A percentile compares a stretch with the other conserved stretches of the same genome.
Conservation (phyloP, 2,113 vertebrate species). For the Hippotragus niger region DNA sequence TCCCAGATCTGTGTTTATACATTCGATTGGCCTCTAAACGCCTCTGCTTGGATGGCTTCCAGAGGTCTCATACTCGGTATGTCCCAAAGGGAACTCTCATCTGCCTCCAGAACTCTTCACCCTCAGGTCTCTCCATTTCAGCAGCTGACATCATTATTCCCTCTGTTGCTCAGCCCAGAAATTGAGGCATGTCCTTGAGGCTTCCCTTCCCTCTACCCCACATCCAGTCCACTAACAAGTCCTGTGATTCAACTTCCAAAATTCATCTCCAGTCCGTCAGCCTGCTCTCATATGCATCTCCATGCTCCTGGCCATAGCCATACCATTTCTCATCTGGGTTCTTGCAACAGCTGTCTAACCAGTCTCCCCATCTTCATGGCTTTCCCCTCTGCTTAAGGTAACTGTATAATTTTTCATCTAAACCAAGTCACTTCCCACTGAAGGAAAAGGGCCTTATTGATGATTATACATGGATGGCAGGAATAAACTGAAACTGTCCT, state of each 20-base stretch:
- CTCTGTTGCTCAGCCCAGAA: background rate
- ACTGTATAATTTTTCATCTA: background rate
- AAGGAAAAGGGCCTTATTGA: background rate
- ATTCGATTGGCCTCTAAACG: background rate
- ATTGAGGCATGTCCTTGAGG: background rate
- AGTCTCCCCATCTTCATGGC: background rate
- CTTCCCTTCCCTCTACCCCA: background rate
- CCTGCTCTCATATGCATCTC: background rate
- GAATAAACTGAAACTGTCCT: background rate
- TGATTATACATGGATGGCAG: background rate
- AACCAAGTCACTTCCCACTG: background rate
- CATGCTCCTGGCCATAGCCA: background rate
- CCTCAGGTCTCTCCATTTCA: background rate
- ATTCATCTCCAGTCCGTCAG: background rate
- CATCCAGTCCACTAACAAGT: background rate
- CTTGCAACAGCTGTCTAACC: background rate
- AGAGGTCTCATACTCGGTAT: background rate
- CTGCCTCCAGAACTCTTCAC: background rate
- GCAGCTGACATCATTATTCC: background rate
- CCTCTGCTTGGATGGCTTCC: background rate
- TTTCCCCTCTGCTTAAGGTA: background rate
- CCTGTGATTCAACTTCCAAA: background rate
- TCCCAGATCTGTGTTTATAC: background rate
- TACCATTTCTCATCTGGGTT: background rate
- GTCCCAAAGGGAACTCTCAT: background rate